Base-by-base conservation (phyloP, 1,140 invertebrate species). In the Helicoverpa armigera region DNA sequence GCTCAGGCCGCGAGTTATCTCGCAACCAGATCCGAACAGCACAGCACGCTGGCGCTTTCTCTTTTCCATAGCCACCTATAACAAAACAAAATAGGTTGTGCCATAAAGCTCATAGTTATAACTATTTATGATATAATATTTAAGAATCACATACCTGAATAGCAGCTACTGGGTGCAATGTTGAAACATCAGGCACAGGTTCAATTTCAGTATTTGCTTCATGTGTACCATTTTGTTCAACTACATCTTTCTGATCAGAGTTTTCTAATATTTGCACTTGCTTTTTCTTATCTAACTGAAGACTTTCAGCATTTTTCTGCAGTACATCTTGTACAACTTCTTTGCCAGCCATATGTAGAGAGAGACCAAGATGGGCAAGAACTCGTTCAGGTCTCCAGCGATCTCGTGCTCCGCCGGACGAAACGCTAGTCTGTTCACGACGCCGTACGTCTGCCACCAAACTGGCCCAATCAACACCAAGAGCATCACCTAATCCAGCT, bases 381-480 rank as follows among this genome's bases (percentile, higher is more conserved):
- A 98, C 96, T 70, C 96, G 95, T 93, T 96, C 96, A 4, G 97
- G 96, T 83, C 97, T 96, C 98, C 98, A 98, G n/a, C 97, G 96
- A 70, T 97, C 95, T 79, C 97, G 96, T 3, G 96, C 97, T 48
- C 96, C 96, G 18, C 95, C 95, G 16, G 95, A 95, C 1, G 96
- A 96, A 16, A 95, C 65, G 31, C 76, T 85, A 2, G 90, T 85
- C 80, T 95, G 93, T 75, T 96, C 95, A 9, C 96, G 96, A 5
- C 96, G 95, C 48, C 96, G 96, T 12, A 97, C 97, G 92, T 98
- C 97, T 1, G 97, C 97, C 0, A 98, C 97, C 12, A 98, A 94
- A 92, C 98, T 98, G 43, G 98, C 97, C 98, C 98, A 99, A 92
- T 99, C 98, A 1, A 98, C 98, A n/a, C 98, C 98, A 12, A 99